Percentiles rank a stretch among this genome's conserved stretches.
phyloP scores from a whole-genome alignment of 2,888 invertebrate species.

The Drosophila subsilvestris region DNA sequence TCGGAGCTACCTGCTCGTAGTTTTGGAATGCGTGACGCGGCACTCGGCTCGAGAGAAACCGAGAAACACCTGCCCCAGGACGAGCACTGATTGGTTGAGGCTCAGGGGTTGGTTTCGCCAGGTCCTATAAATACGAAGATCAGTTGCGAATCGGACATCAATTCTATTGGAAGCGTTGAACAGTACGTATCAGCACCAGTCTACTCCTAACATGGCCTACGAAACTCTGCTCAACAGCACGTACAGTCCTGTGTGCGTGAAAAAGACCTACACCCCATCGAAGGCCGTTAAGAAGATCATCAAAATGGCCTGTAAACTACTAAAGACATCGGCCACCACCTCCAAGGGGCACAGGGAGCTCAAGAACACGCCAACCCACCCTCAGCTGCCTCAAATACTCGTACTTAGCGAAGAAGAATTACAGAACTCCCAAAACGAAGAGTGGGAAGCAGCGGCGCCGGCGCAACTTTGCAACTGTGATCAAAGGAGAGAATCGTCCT shows the following conservation, averaged over 20 bases:
- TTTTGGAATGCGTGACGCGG: constrained; percentile 31
- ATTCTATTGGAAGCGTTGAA: constrained; percentile 50
- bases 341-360: constrained; percentile 17
- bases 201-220: constrained; percentile 63
- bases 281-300: constrained; percentile 66
- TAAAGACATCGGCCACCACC: constrained; percentile 18
- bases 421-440: constrained; percentile 65
- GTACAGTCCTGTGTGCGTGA: constrained; percentile 37
- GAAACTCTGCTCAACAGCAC: constrained; percentile 62
- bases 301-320: constrained; percentile 62
- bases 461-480: constrained; percentile 38
- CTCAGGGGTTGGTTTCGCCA: constrained; percentile 54
- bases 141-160: constrained; percentile 56
- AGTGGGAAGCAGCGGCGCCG: constrained; percentile 46
- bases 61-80: constrained; percentile 69
- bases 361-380: constrained; percentile 13
- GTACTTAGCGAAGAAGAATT: constrained; percentile 52
- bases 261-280: constrained; percentile 53
- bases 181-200: constrained; percentile 29
- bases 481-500: constrained; percentile 15
- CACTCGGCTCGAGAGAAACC: constrained; percentile 35
- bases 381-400: constrained; percentile 7
- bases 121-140: constrained; percentile 67
- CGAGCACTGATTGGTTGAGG: constrained; percentile 67
- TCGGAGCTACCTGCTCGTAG: constrained; percentile 46